phyloP scores from a whole-genome alignment of 2,797 vertebrate genomes.

The Potorous gilbertii region DNA sequence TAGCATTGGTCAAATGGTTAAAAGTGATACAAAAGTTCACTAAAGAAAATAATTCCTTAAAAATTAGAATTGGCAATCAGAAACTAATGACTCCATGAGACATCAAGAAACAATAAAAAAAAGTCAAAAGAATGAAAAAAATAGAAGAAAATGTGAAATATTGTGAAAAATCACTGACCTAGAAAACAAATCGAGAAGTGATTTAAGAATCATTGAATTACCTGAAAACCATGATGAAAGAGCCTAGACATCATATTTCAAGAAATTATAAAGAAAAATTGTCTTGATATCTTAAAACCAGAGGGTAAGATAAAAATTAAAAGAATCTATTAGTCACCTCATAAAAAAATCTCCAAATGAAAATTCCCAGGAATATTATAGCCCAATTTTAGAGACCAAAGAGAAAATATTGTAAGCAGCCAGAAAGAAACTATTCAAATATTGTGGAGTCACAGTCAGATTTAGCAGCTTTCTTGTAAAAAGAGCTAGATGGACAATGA shows the following conservation, averaged over 20 bases:
- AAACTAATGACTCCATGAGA: neutral
- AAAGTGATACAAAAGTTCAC: neutral
- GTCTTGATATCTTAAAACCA: neutral
- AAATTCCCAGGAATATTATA: neutral
- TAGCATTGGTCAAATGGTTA: neutral
- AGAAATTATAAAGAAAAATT: neutral
- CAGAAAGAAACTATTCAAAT: no score
- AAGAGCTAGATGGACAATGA: no score
- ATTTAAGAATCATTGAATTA: neutral
- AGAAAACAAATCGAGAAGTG: neutral
- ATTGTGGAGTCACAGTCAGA: no score
- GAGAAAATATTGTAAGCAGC: no score
- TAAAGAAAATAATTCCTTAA: neutral
- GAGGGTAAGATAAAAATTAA: neutral
- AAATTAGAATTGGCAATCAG: neutral
- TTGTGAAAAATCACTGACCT: neutral
- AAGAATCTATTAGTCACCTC: neutral
- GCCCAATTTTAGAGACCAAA: no score
- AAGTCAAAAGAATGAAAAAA: neutral
- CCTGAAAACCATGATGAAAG: neutral
- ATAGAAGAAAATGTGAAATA: neutral
- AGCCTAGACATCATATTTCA: neutral
- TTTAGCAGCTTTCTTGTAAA: no score
- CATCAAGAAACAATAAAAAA: neutral
- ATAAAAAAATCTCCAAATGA: neutral